Percentiles rank a stretch among this genome's conserved stretches.
Conservation (phyloP, 2,888 invertebrate genomes). For the Thera britannica region DNA sequence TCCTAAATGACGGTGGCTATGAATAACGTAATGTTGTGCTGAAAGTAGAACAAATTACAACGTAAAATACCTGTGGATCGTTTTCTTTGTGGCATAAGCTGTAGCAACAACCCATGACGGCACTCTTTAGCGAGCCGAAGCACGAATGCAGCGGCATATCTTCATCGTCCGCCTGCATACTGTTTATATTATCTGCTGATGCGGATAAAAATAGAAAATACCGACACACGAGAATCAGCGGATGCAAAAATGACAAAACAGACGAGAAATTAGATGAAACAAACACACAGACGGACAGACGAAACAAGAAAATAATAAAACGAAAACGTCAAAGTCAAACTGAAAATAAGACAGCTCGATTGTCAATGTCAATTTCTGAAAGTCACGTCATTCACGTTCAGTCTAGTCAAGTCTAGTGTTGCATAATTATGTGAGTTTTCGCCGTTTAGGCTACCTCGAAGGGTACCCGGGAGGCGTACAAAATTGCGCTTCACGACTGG, state of each 20-base stretch:
- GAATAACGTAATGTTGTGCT: conserved; percentile 11
- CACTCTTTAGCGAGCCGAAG: conserved; percentile 76
- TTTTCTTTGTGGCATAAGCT: conserved; percentile 89
- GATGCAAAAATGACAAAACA: conserved; percentile 25
- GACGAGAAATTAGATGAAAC: conserved; percentile 4
- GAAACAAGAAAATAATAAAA: background rate
- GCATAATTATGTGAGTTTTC: too few species aligned
- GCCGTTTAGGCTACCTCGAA: too few species aligned
- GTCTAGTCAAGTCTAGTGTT: too few species aligned
- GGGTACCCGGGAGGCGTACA: too few species aligned
- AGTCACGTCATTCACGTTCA: too few species aligned
- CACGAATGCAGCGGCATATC: conserved; percentile 79
- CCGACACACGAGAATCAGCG: conserved; percentile 53
- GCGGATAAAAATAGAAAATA: conserved; percentile 77
- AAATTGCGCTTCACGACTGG: too few species aligned
- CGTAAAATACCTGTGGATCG: conserved; percentile 86
- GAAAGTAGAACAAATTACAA: conserved; percentile 25
- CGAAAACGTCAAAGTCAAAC: background rate
- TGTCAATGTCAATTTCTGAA: too few species aligned
- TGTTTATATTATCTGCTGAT: conserved; percentile 68
- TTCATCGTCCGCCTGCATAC: conserved; percentile 80
- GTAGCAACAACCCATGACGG: conserved; percentile 89
- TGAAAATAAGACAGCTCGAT: too few species aligned
- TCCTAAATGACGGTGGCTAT: conserved; percentile 6
- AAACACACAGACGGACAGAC: background rate